These are phyloP conservation scores for Caenorhabditis zanzibari DNA, from an alignment of 2,888 invertebrate genomes.

Conservation along the genomic window DNA sequence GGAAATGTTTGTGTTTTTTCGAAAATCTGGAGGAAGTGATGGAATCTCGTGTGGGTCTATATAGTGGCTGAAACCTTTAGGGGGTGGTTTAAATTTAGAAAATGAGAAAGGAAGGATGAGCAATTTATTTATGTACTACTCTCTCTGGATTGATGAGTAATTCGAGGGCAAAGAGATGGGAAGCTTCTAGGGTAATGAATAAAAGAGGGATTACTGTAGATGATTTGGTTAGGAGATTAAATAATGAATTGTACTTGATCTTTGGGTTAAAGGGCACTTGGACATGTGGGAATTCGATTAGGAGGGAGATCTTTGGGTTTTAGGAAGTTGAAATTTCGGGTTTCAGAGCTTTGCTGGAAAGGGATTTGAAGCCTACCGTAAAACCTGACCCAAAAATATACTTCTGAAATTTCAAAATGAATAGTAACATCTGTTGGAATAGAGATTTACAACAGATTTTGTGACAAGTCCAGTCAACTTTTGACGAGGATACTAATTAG, in stretches of 20 bases:
- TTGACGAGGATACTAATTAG: no score
- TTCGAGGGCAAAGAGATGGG: background rate
- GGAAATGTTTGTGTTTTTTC: background rate
- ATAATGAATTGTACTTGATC: background rate
- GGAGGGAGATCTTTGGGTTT: no score
- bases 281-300: no score
- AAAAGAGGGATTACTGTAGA: background rate
- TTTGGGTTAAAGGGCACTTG: no score
- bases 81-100: background rate
- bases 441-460: no score
- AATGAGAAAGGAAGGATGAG: background rate
- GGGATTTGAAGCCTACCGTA: no score
- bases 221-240: background rate
- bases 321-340: no score
- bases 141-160: constrained; percentile 18
- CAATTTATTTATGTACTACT: constrained; percentile 14
- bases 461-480: no score
- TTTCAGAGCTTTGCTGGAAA: no score
- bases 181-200: constrained; percentile 11
- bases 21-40: background rate
- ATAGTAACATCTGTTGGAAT: no score
- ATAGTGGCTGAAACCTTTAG: background rate
- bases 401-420: no score
- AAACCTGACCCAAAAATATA: no score
- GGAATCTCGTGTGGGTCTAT: background rate